phyloP scores from a whole-genome alignment of 2,113 vertebrate genomes.

The Galbula dea region DNA sequence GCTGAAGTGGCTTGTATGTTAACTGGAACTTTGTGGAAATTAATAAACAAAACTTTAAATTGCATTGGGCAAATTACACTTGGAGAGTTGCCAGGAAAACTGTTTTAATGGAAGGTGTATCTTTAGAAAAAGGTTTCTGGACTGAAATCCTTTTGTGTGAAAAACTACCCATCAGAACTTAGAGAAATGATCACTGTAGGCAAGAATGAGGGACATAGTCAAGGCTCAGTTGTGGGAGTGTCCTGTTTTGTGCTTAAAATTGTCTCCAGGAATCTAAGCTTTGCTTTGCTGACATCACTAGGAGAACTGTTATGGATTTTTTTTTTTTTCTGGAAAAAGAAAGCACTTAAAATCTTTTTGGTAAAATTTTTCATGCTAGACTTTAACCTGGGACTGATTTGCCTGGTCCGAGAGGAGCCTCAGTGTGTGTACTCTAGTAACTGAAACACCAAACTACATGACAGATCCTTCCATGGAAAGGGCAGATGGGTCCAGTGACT shows the following conservation, averaged over 20 bases:
- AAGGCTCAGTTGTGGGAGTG: background rate
- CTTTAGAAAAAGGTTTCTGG: background rate
- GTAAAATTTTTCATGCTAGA: background rate
- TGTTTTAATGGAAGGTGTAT: background rate
- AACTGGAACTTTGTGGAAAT: background rate
- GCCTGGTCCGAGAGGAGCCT: background rate
- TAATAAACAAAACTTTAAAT: constrained; percentile 10
- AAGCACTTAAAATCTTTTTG: background rate
- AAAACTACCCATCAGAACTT: background rate
- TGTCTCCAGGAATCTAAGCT: background rate
- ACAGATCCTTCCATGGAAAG: background rate
- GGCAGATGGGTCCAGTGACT: background rate
- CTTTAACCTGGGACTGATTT: background rate
- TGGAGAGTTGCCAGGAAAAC: background rate
- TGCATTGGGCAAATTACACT: background rate
- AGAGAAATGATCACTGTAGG: background rate
- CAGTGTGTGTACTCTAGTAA: accelerated
- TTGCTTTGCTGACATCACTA: background rate
- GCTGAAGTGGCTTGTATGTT: background rate
- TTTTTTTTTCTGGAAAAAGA: background rate
- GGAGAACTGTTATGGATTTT: background rate
- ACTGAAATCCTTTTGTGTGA: background rate
- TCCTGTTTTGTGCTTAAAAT: background rate
- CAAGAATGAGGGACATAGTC: background rate
- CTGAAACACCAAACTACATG: background rate